Percentiles rank a stretch among this genome's conserved stretches.
Evolutionary conservation across 2,888 invertebrate species (phyloP).

Genomic region (Cancer borealis): DNA sequence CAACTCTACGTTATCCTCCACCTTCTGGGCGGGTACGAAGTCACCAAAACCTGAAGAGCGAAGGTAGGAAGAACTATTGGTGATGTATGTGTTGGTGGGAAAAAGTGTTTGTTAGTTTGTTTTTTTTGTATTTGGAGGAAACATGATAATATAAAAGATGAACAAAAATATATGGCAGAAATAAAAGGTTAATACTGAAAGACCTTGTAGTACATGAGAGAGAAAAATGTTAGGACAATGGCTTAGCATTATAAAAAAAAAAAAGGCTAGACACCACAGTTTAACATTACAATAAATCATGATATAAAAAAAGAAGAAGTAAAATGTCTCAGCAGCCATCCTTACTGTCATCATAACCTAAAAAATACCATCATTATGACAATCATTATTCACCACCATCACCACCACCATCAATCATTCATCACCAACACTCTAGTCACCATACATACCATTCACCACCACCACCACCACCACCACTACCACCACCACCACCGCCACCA

Average conservation of each 20-base stretch:
- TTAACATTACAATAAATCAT: neutral
- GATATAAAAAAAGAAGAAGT: neutral
- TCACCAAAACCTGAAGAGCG: constrained; percentile 87
- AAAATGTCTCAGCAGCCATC: neutral
- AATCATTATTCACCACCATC: neutral
- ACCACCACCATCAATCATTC: neutral
- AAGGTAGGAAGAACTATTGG: too few species aligned
- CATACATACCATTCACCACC: neutral
- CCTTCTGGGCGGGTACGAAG: constrained; percentile 91
- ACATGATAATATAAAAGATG: neutral
- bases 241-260: neutral
- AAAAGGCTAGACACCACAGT: neutral
- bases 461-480: neutral
- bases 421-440: neutral
- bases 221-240: too few species aligned
- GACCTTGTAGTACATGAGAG: neutral
- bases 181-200: neutral
- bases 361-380: neutral
- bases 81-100: too few species aligned
- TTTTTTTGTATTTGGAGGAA: neutral
- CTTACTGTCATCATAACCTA: neutral
- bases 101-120: too few species aligned
- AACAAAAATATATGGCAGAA: neutral
- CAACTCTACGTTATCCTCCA: constrained; percentile 80
- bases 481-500: neutral